A percentile compares a stretch with the other conserved stretches of the same genome.
phyloP scores from a whole-genome alignment of 2,113 vertebrate species.

The Heterotilapia buettikoferi region DNA sequence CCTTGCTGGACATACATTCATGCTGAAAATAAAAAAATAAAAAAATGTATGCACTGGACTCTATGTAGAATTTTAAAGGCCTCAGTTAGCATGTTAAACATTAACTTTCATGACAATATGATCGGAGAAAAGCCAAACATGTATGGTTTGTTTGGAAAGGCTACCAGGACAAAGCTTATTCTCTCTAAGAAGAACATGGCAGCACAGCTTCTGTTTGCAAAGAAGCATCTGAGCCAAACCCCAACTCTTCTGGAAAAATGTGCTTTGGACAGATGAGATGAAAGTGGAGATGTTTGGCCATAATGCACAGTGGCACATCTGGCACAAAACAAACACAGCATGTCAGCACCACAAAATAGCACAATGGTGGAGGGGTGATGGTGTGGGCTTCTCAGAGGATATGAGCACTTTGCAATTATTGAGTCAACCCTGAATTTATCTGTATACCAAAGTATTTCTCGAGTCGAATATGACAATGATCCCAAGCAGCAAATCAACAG shows the following conservation, averaged over 20 bases:
- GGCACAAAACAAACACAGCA: background rate
- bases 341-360: background rate
- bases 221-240: background rate
- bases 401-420: background rate
- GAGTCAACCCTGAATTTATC: background rate
- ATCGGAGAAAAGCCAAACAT: background rate
- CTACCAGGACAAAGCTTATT: background rate
- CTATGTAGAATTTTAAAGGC: background rate
- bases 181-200: background rate
- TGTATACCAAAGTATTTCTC: background rate
- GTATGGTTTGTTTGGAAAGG: background rate
- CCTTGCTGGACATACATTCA: background rate
- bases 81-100: background rate
- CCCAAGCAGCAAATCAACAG: background rate
- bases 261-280: background rate
- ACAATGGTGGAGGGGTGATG: background rate
- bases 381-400: background rate
- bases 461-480: background rate
- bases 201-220: background rate
- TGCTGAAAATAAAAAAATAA: fast-evolving
- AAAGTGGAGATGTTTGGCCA: background rate
- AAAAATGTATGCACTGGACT: background rate
- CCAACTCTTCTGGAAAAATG: background rate
- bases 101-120: background rate
- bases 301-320: background rate